Conservation (phyloP, 2,797 vertebrate species). For the Acanthurus leucopareius region DNA sequence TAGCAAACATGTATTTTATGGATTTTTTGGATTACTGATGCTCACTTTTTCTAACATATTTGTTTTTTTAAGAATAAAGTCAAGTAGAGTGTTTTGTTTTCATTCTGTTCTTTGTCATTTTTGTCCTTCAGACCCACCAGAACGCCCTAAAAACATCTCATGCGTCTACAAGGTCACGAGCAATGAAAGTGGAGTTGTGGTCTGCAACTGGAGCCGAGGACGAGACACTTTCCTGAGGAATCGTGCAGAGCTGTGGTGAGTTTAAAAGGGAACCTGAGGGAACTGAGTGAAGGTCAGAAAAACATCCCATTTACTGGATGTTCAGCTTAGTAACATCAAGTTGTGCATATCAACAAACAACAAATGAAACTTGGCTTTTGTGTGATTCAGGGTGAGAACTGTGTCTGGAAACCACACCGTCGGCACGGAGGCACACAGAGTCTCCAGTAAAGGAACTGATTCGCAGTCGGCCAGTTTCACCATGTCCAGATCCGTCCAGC, state of each 20-base stretch:
- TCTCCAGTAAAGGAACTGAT: conserved; percentile 7
- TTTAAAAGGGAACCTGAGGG: conserved; percentile 22
- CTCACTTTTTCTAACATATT: no score
- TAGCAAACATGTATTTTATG: neutral
- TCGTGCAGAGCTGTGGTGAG: conserved; percentile 83
- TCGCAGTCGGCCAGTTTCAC: conserved; percentile 65
- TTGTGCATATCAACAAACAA: neutral
- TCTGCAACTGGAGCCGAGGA: conserved; percentile 89
- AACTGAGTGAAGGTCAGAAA: neutral
- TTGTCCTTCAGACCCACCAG: conserved; percentile 86
- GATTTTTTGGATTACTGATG: neutral
- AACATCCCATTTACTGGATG: no score
- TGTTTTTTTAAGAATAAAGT: neutral
- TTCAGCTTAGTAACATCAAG: no score
- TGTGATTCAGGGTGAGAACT: conserved; percentile 68
- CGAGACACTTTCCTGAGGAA: conserved; percentile 77
- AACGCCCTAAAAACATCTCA: conserved; percentile 83
- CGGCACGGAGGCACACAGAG: fast-evolving
- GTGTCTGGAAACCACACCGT: conserved; percentile 24
- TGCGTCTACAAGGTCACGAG: conserved; percentile 84
- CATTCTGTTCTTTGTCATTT: neutral
- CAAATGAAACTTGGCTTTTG: conserved; percentile 22
- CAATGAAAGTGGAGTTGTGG: conserved; percentile 68
- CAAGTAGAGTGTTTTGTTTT: neutral
- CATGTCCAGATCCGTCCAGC: conserved; percentile 47